These are phyloP conservation scores for Amazona guildingii DNA, from an alignment of 2,113 vertebrate genomes.

Conservation along the genomic window DNA sequence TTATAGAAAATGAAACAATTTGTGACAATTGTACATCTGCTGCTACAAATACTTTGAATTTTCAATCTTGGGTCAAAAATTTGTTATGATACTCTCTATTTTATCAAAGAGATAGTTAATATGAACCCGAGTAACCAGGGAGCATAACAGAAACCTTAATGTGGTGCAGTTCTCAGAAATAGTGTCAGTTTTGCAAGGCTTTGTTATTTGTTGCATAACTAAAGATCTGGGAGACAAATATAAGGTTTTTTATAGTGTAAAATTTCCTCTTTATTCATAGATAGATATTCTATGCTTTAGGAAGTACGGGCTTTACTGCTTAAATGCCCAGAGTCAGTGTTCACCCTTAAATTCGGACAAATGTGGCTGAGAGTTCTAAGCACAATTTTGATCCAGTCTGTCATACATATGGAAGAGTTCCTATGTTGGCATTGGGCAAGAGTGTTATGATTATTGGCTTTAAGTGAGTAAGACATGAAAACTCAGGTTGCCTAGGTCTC, in stretches of 20 bases:
- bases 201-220: not conserved
- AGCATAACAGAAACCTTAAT: not conserved
- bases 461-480: not conserved
- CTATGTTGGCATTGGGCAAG: not conserved
- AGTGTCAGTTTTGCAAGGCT: not conserved
- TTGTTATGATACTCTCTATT: not conserved
- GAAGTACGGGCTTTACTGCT: not conserved
- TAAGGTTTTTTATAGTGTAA: not conserved
- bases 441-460: not conserved
- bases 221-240: not conserved
- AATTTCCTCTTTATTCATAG: not conserved
- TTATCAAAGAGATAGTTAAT: not conserved
- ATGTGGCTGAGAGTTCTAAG: not conserved
- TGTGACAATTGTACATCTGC: not conserved
- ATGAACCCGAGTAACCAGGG: not conserved
- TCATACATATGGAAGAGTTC: not conserved
- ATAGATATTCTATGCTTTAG: not conserved
- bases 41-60: not conserved
- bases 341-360: not conserved
- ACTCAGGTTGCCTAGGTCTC: not conserved
- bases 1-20: not conserved
- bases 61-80: not conserved
- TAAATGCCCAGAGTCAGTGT: not conserved
- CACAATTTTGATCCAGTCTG: not conserved
- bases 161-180: not conserved